Percentiles rank a stretch among this genome's conserved stretches.
Conservation (phyloP, 1,140 invertebrate genomes). For the Venustaconcha ellipsiformis region DNA sequence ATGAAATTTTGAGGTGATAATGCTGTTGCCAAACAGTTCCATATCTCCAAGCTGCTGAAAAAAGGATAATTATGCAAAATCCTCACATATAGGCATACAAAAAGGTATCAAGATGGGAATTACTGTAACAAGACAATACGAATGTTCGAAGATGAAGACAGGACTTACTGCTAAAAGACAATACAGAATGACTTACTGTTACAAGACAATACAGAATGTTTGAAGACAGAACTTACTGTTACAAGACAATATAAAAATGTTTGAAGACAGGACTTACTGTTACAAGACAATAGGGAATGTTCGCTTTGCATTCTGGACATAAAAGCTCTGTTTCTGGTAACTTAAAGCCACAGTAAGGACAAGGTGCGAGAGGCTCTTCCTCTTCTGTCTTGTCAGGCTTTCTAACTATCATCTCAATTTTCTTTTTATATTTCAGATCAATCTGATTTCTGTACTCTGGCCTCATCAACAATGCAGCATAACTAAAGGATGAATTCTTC, state of each 20-base stretch:
- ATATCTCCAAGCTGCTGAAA: background rate
- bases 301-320: slow-evolving; percentile 89
- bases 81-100: slow-evolving; percentile 90
- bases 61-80: slow-evolving; percentile 55
- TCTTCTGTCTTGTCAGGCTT: slow-evolving; percentile 74
- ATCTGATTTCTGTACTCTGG: slow-evolving; percentile 90
- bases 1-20: background rate
- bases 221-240: slow-evolving; percentile 76
- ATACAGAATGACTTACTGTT: slow-evolving; percentile 79
- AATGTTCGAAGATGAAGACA: slow-evolving; percentile 73
- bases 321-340: slow-evolving; percentile 82
- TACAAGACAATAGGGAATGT: slow-evolving; percentile 93
- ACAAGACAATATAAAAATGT: slow-evolving; percentile 82
- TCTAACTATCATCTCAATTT: slow-evolving; percentile 93
- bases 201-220: slow-evolving; percentile 82
- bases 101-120: slow-evolving; percentile 50
- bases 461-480: slow-evolving; percentile 92
- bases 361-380: slow-evolving; percentile 75
- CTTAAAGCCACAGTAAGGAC: slow-evolving; percentile 86
- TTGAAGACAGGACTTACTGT: slow-evolving; percentile 76
- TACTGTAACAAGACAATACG: slow-evolving; percentile 97
- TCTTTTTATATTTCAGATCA: slow-evolving; percentile 92
- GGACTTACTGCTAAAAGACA: slow-evolving; percentile 89
- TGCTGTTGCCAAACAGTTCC: background rate
- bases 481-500: slow-evolving; percentile 88